Evolutionary conservation across 2,797 vertebrate genomes (phyloP), one percentile per base, ranked within the genome.

Genomic region (Sternotherus odoratus): DNA sequence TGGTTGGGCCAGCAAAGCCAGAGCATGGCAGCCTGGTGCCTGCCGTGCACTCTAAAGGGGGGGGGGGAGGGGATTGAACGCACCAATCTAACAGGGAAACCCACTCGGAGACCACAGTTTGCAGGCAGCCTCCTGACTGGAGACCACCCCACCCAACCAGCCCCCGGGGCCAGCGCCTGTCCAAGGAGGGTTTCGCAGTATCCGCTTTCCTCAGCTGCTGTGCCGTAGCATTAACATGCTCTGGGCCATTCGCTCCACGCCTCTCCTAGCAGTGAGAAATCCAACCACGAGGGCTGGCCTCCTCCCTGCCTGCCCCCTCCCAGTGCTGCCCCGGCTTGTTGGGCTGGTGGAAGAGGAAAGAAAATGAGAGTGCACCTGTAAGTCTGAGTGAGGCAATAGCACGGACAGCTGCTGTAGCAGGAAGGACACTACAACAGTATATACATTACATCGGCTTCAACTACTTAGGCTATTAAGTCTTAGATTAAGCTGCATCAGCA

Each of bases 381-480:
- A 60, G 7, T 16, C 77, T 0, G 4, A 94, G 77, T 13, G 75
- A 96, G 93, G 90, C 83, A 74, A 2, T 17, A 84, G 95, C 95
- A 78, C 24, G 8, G 84, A 69, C 89, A 94, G 97, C 79, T 5
- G 5, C 91, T 85, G 95, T 74, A 2, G 2, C 16, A 1, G 95
- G 93, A 92, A 95, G 50, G 95, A 92, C 95, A 96, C 89, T 88
- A 92, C 96, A 96, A 89, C 1, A 46, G 91, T 30, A 88, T 89
- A 92, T 85, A 96, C 95, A 95, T 89, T 60, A 1, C 39, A 30
- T 95, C 86, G 26, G 97, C 95, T 94, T 89, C 87, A 11, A 80
- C 94, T 84, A 57, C 93, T 86, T 81, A 1, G 5, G 2, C 96
- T 96, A 94, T 89, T 63, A 72, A 96, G 91, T 93, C 89, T 57